phyloP scores from a whole-genome alignment of 1,140 invertebrate genomes.

The Magallana angulata region DNA sequence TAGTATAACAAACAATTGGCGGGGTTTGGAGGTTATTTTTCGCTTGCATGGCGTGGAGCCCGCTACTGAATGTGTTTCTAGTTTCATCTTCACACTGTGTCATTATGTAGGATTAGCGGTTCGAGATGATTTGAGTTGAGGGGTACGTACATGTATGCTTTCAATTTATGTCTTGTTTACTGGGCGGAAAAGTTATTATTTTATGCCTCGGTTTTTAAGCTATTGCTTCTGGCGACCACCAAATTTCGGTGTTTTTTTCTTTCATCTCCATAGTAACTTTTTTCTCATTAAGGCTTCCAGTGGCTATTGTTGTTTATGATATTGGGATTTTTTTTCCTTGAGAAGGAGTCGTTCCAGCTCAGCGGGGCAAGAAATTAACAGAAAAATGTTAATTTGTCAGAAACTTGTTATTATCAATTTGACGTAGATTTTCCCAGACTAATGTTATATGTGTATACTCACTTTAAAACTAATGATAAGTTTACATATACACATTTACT shows the following conservation, averaged over 20 bases:
- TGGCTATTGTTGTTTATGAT: neutral
- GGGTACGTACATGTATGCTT: neutral
- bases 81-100: neutral
- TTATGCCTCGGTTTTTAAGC: neutral
- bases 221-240: neutral
- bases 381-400: too few species aligned
- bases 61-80: neutral
- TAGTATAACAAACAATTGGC: slow-evolving; percentile 16
- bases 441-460: neutral
- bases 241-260: neutral
- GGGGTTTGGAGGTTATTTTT: neutral
- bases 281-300: neutral
- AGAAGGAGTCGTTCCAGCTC: neutral
- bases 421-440: neutral
- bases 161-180: slow-evolving; percentile 16
- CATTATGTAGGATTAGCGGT: slow-evolving; percentile 6
- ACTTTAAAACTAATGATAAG: neutral
- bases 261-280: neutral
- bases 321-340: neutral
- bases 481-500: too few species aligned
- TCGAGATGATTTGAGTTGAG: neutral
- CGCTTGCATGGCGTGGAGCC: neutral
- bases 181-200: neutral
- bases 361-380: neutral
- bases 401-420: neutral